Percentiles rank a stretch among this genome's conserved stretches.
These are phyloP conservation scores for Cheilinus undulatus DNA, from an alignment of 2,113 vertebrate genomes.

Conservation along the genomic window DNA sequence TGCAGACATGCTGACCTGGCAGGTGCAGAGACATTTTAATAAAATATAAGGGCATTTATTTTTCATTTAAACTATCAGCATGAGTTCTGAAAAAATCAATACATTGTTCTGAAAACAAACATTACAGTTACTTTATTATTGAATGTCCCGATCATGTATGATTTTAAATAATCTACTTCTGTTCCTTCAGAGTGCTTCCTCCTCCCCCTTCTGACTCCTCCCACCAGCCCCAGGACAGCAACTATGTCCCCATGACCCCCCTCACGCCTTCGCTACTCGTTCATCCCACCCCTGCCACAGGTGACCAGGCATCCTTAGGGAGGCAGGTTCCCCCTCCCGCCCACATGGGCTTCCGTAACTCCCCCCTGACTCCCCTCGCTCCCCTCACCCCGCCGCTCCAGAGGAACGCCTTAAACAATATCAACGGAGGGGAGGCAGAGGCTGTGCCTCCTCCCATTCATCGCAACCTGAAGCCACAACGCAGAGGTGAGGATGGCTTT, in stretches of 20 bases:
- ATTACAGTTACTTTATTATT: no score
- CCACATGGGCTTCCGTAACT: conserved; percentile 75
- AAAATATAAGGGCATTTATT: no score
- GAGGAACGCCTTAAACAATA: conserved; percentile 10
- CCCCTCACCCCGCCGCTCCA: conserved; percentile 45
- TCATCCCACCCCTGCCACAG: not conserved
- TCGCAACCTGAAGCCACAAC: conserved; percentile 76
- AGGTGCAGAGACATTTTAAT: no score
- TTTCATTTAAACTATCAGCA: no score
- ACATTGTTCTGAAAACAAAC: no score
- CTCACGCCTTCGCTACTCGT: conserved; percentile 21
- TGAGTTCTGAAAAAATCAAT: no score
- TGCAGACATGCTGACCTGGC: no score
- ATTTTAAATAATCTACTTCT: conserved; percentile 2
- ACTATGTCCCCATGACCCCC: conserved; percentile 76
- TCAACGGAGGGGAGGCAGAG: not conserved
- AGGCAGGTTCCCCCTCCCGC: conserved; percentile 68
- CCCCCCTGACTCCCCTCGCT: conserved; percentile 1
- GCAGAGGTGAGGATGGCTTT: conserved; percentile 34
- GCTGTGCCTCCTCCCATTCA: conserved; percentile 66
- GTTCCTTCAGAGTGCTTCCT: conserved; percentile 37
- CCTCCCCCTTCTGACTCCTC: conserved; percentile 19
- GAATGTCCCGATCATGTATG: no score
- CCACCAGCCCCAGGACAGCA: conserved; percentile 39
- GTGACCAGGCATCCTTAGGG: conserved; percentile 58